Evolutionary conservation across 2,113 vertebrate species (phyloP).

Genomic region (Oryzias woworae): DNA sequence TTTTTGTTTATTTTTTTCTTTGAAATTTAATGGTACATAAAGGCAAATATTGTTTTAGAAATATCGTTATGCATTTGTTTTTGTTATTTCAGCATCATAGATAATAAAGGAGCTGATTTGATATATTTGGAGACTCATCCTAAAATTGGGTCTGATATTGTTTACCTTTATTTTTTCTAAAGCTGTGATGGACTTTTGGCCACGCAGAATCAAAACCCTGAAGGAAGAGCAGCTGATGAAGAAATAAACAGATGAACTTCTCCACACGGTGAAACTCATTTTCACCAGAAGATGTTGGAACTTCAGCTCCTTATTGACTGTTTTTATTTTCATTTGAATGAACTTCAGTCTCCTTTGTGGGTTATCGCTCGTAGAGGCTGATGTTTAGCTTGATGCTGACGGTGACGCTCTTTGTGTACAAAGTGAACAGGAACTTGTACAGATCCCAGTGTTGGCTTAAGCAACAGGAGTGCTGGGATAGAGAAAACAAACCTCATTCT

Average conservation of each 20-base stretch:
- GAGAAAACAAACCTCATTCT: no score
- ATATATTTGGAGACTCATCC: slow-evolving; percentile 35
- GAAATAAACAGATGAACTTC: slow-evolving; percentile 16
- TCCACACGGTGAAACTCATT: slow-evolving; percentile 4
- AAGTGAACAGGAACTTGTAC: slow-evolving; percentile 19
- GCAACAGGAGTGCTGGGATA: no score
- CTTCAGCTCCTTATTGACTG: slow-evolving; percentile 7
- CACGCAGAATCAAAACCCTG: slow-evolving; percentile 21
- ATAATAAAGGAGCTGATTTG: slow-evolving; percentile 49
- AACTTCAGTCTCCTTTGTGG: background rate
- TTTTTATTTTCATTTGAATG: slow-evolving; percentile 37
- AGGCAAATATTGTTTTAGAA: slow-evolving; percentile 57
- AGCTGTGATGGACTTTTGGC: slow-evolving; percentile 15
- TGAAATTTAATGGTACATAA: slow-evolving; percentile 62
- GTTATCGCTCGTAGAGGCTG: slow-evolving; percentile 6
- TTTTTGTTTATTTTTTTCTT: slow-evolving; percentile 8
- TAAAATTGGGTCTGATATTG: slow-evolving; percentile 23
- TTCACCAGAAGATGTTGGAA: slow-evolving; percentile 6
- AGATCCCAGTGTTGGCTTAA: background rate
- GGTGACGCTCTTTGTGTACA: slow-evolving; percentile 8
- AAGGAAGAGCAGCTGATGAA: slow-evolving; percentile 17
- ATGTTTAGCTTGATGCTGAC: slow-evolving; percentile 16
- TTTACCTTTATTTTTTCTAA: slow-evolving; percentile 25
- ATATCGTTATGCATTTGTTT: slow-evolving; percentile 30
- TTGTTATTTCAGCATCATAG: slow-evolving; percentile 48